Conservation (phyloP, 1,140 invertebrate genomes). For the Drosophila kanapiae region DNA sequence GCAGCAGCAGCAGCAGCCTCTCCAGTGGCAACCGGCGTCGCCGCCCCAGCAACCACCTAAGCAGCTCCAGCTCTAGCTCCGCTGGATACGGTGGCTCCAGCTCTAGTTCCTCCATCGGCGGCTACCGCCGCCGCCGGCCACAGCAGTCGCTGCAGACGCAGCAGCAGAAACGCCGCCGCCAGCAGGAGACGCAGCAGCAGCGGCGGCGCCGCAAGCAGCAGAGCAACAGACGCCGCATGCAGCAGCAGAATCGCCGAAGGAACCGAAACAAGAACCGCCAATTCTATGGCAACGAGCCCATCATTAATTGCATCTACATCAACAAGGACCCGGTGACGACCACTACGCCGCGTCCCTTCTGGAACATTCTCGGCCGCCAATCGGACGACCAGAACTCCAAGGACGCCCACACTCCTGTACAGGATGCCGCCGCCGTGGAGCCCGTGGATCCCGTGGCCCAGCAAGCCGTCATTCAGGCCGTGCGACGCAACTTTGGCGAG, state of each 20-base stretch:
- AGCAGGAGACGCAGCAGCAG: constrained; percentile 36
- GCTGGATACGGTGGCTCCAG: background rate
- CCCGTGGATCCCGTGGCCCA: constrained; percentile 31
- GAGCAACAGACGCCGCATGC: constrained; percentile 41
- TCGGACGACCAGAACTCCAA: constrained; percentile 8
- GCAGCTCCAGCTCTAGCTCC: constrained; percentile 5
- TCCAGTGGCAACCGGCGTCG: constrained; percentile 31
- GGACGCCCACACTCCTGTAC: background rate
- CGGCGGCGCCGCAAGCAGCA: constrained; percentile 46
- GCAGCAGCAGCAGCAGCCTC: constrained; percentile 29
- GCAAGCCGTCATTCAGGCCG: constrained; percentile 40
- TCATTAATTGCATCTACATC: constrained; percentile 81
- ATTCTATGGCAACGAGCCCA: constrained; percentile 64
- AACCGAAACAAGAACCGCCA: constrained; percentile 50
- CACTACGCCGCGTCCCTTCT: constrained; percentile 77
- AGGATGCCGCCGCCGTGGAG: background rate
- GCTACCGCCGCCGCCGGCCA: constrained; percentile 66
- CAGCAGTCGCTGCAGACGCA: constrained; percentile 40
- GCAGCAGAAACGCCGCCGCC: constrained; percentile 26
- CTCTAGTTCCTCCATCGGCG: constrained; percentile 44
- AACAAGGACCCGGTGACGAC: constrained; percentile 74
- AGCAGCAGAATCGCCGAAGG: constrained; percentile 50
- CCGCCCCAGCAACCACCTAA: constrained; percentile 38
- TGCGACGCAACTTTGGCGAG: constrained; percentile 48
- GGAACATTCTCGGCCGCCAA: constrained; percentile 73